phyloP scores from a whole-genome alignment of 2,888 invertebrate species.

The Leptinotarsa juncta region DNA sequence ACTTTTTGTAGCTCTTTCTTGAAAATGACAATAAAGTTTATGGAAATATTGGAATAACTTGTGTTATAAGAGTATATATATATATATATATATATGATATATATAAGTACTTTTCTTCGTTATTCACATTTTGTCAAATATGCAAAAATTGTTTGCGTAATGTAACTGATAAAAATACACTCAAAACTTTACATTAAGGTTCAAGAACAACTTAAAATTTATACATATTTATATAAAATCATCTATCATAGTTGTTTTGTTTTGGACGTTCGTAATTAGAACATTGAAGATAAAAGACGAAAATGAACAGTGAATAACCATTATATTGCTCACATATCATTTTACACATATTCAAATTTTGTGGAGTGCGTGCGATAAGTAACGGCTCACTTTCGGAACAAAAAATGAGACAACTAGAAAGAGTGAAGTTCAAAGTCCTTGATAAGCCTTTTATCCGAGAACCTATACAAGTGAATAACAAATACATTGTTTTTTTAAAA shows the following conservation, averaged over 20 bases:
- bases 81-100: too few species aligned
- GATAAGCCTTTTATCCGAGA: too few species aligned
- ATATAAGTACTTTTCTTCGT: too few species aligned
- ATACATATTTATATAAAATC: background rate
- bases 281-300: background rate
- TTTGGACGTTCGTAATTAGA: background rate
- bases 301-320: background rate
- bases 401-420: background rate
- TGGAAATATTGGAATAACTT: too few species aligned
- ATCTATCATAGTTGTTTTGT: background rate
- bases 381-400: background rate
- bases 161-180: slow-evolving; percentile 6
- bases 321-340: background rate
- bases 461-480: too few species aligned
- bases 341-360: background rate
- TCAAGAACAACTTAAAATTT: background rate
- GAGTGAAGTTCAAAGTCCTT: too few species aligned
- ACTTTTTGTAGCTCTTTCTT: too few species aligned
- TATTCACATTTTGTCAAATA: background rate
- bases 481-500: too few species aligned
- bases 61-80: too few species aligned
- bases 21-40: too few species aligned
- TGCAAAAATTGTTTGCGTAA: background rate
- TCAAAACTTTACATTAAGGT: background rate
- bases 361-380: background rate